These are phyloP conservation scores for Phoebastria nigripes DNA, from an alignment of 2,797 vertebrate species.

Conservation along the genomic window DNA sequence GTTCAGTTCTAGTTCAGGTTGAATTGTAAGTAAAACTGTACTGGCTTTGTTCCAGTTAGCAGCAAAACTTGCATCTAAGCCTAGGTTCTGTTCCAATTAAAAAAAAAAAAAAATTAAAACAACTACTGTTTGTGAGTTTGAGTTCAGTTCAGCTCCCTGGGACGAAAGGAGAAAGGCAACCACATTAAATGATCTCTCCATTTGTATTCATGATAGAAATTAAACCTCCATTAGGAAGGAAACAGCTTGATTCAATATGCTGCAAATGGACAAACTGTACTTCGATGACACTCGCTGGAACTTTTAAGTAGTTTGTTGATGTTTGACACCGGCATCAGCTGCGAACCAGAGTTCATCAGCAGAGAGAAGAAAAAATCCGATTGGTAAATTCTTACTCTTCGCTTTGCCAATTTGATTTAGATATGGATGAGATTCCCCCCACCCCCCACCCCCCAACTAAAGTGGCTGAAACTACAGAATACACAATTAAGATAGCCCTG, in stretches of 20 bases:
- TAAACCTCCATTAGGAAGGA: constrained; percentile 1
- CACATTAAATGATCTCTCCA: not conserved
- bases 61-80: not conserved
- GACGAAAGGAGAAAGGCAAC: not conserved
- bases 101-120: not conserved
- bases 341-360: not conserved
- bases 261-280: not conserved
- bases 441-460: not conserved
- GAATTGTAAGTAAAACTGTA: not conserved
- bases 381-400: not conserved
- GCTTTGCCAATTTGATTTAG: not conserved
- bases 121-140: not conserved
- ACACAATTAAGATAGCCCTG: not conserved
- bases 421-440: not conserved
- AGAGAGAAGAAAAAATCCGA: not conserved
- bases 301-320: not conserved
- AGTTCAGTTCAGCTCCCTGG: not conserved
- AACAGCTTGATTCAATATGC: not conserved
- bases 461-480: not conserved
- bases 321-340: not conserved
- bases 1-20: not conserved
- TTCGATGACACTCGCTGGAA: not conserved
- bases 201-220: not conserved
- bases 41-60: not conserved
- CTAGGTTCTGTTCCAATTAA: not conserved